Evolutionary conservation across 1,140 invertebrate species (phyloP), one percentile per base, ranked within the genome.

Genomic region (Philopotamus ludificatus): DNA sequence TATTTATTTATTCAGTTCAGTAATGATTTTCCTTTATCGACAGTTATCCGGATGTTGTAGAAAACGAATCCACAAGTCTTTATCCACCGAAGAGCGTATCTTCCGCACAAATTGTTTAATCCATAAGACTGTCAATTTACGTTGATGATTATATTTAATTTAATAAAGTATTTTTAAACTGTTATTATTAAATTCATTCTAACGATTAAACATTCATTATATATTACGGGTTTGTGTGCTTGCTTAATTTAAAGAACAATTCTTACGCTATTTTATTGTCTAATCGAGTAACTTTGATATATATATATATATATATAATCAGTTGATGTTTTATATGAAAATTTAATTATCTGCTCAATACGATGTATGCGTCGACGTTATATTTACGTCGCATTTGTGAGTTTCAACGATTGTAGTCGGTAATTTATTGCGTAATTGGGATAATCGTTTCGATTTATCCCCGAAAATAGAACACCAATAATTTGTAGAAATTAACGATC

Each of bases 41-140:
- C 65, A 66, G 68, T 45, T 60, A 63, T 53, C 68, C 68, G 12
- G 68, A 70, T 50, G 42, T 66, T 21, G 15, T 70, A 55, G 68
- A 70, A 51, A 70, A 63, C 42, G 68, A 70, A 64, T 60, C 68
- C 3, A 49, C 68, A 10, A 66, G 55, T 63, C 64, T 70, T 55
- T 70, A 66, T 64, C 64, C 65, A 28, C 25, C 22, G 65, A 66
- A 63, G 20, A 25, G 45, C 18, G 47, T 59, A 22, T 7, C 57
- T 8, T 10, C 54, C 8, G 61, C 65, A 20, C 60, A 70, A 51
- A 66, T 70, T 45, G 68, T 70, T 20, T 69, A 44, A 68, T 12
- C 23, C 8, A 41, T 3, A 7, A 10, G 51, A 20, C 22, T 25
- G 51, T 15, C 45, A 47, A 15, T n/a, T 47, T 7, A 47, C 45